These are phyloP conservation scores for Melanaphis sacchari DNA, from an alignment of 1,140 invertebrate genomes.

Conservation along the genomic window DNA sequence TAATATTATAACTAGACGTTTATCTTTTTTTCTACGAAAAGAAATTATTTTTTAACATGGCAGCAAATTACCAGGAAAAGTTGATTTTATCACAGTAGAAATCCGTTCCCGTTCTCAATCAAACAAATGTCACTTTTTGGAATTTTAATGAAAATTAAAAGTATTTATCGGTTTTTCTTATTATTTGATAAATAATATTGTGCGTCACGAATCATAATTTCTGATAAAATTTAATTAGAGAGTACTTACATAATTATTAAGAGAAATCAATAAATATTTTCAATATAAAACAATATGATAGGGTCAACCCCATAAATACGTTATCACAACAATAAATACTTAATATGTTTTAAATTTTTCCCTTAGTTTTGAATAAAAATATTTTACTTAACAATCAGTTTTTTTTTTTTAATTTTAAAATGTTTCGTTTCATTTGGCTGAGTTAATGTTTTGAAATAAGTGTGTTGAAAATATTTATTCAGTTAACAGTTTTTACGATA, in stretches of 20 bases:
- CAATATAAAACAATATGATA: no score
- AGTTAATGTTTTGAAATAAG: not conserved
- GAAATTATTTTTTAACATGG: not conserved
- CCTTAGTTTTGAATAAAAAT: not conserved
- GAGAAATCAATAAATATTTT: not conserved
- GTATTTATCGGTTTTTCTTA: not conserved
- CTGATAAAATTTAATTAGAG: not conserved
- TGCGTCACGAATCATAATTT: not conserved
- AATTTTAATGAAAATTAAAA: not conserved
- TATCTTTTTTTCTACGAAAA: not conserved
- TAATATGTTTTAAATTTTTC: not conserved
- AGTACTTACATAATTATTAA: not conserved
- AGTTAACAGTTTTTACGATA: not conserved
- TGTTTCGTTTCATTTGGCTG: not conserved
- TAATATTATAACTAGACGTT: not conserved
- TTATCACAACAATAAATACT: not conserved
- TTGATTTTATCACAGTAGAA: not conserved
- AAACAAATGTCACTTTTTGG: not conserved
- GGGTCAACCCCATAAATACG: not conserved
- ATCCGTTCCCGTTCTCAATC: not conserved
- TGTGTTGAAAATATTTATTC: not conserved
- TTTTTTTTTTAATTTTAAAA: not conserved
- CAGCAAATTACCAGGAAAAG: not conserved
- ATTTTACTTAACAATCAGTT: not conserved
- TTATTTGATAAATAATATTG: conserved; percentile 7